Conservation (phyloP, 2,113 vertebrate genomes). For the Prunella himalayana region DNA sequence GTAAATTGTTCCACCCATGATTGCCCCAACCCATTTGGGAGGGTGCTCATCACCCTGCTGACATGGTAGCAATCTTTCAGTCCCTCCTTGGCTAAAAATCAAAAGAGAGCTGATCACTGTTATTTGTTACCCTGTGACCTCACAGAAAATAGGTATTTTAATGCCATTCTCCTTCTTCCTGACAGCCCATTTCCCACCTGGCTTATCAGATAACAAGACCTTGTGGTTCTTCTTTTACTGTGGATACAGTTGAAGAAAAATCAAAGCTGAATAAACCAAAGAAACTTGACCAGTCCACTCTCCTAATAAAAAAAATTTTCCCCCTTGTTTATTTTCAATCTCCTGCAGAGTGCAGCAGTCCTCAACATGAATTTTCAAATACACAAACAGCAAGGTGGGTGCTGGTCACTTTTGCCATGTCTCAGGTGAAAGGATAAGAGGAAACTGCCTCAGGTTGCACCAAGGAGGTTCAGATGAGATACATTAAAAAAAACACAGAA, state of each 20-base stretch:
- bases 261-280: background rate
- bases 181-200: background rate
- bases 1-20: background rate
- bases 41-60: background rate
- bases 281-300: background rate
- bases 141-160: background rate
- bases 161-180: background rate
- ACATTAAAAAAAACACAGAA: no score
- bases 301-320: background rate
- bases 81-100: background rate
- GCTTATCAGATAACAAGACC: background rate
- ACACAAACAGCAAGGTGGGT: background rate
- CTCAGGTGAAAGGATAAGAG: background rate
- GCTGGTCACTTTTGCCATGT: background rate
- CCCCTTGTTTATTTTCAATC: background rate
- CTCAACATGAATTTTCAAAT: accelerated
- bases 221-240: background rate
- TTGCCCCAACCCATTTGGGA: background rate
- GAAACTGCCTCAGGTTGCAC: background rate
- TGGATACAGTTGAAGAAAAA: background rate
- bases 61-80: background rate
- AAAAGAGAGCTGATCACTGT: background rate
- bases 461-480: background rate
- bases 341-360: background rate
- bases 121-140: background rate